Base-by-base conservation (phyloP, 2,888 invertebrate species). In the Drosophila peninsularis region DNA sequence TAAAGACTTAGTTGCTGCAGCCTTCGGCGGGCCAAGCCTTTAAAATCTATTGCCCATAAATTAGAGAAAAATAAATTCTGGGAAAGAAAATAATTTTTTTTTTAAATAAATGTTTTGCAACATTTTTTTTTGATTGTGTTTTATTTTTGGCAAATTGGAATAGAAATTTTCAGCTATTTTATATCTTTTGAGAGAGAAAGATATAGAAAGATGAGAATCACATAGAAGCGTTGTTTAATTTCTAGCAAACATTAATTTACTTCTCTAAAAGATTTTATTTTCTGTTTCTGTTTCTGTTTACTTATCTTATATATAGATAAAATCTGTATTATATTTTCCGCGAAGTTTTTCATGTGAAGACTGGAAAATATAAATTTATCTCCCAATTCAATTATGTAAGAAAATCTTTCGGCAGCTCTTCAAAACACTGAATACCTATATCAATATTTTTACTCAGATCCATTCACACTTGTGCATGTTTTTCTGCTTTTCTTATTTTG, bases 371-470 rank as follows among this genome's bases (percentile, higher is more conserved):
- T 19, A 13, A 14, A n/a, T 32, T 42, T 45, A 34, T 9, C 10
- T 13, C 10, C 27, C 1, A 30, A 13, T 30, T 55, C 30, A 45
- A 45, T 19, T 49, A 37, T 32, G 11, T 19, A 36, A 34, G 21
- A 34, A 41, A 17, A 52, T 64, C 47, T 45, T 52, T 56, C 30
- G 52, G 10, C 56, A 52, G 9, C n/a, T 36, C 52, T 47, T 47
- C 32, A 47, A 17, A 17, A 30, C 0, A 17, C 21, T 4, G 13
- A 45, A 45, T n/a, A 53, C 5, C n/a, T 34, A 17, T 36, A 53
- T 30, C 52, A 67, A 65, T 65, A 65, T 56, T 66, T 65, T n/a
- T 39, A 17, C 49, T 36, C 6, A 17, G 17, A 63, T 64, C 30
- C 32, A 2, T 54, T 24, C 41, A 42, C 24, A 42, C 36, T 50